phyloP scores from a whole-genome alignment of 2,113 vertebrate species.

The Phrynosoma platyrhinos region DNA sequence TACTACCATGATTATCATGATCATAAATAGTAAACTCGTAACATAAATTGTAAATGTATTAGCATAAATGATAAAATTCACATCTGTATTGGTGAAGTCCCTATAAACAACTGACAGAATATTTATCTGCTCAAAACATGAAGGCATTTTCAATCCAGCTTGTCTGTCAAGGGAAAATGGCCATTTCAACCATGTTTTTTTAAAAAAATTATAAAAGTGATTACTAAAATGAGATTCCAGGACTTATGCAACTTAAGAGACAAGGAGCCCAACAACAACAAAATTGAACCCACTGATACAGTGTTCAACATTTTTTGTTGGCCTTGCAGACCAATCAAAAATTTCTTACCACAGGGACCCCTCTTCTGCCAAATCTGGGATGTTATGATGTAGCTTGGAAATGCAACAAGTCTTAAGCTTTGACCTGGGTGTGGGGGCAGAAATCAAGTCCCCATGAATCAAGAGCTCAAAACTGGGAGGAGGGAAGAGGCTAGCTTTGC shows the following conservation, averaged over 20 bases:
- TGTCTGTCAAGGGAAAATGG: neutral
- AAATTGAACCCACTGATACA: neutral
- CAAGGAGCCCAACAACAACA: neutral
- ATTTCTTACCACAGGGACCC: neutral
- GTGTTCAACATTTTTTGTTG: neutral
- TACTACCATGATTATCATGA: neutral
- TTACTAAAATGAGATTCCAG: neutral
- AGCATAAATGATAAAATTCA: neutral
- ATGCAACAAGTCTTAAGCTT: neutral
- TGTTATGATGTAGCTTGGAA: neutral
- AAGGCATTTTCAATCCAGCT: neutral
- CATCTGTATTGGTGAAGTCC: neutral
- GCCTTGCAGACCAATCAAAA: neutral
- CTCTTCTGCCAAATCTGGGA: no score
- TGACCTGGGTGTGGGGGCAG: neutral
- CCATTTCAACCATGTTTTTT: no score
- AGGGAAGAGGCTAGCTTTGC: neutral
- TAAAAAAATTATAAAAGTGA: neutral
- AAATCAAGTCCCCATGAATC: neutral
- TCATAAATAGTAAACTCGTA: neutral
- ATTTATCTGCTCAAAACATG: neutral
- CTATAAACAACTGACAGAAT: neutral
- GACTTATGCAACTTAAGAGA: neutral
- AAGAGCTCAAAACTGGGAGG: neutral
- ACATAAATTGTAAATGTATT: neutral